Conservation (phyloP, 2,797 vertebrate genomes). For the Simalia tracyae region DNA sequence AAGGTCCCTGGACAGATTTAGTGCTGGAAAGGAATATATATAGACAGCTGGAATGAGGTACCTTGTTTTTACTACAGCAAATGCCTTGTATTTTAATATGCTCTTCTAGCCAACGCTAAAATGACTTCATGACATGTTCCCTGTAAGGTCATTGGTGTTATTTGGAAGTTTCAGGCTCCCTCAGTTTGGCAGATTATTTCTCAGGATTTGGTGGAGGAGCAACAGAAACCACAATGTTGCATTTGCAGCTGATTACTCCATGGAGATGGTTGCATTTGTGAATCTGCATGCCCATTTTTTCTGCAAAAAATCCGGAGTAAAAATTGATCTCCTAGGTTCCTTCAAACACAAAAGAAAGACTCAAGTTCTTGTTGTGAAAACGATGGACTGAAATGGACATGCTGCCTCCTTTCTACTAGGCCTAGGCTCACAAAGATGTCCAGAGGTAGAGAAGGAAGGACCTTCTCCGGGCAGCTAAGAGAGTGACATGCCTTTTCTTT, state of each 20-base stretch:
- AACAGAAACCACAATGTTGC: constrained; percentile 31
- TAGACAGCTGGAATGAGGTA: constrained; percentile 54
- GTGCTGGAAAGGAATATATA: constrained; percentile 52
- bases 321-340: neutral
- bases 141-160: constrained; percentile 55
- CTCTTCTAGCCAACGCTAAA: constrained; percentile 56
- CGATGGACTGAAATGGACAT: neutral
- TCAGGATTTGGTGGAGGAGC: constrained; percentile 34
- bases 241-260: constrained; percentile 19
- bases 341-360: neutral
- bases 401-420: neutral
- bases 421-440: neutral
- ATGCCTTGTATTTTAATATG: constrained; percentile 62
- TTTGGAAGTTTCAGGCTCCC: constrained; percentile 45
- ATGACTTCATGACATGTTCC: constrained; percentile 49
- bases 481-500: neutral
- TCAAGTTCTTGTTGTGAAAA: neutral
- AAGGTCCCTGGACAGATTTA: constrained; percentile 63
- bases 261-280: neutral
- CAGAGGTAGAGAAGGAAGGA: neutral
- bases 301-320: neutral
- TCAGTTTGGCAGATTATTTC: constrained; percentile 51
- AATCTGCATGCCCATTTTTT: neutral
- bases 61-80: constrained; percentile 50
- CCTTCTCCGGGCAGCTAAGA: neutral